A percentile compares a stretch with the other conserved stretches of the same genome.
phyloP scores from a whole-genome alignment of 2,113 vertebrate species.

The Sinosuthora webbiana region DNA sequence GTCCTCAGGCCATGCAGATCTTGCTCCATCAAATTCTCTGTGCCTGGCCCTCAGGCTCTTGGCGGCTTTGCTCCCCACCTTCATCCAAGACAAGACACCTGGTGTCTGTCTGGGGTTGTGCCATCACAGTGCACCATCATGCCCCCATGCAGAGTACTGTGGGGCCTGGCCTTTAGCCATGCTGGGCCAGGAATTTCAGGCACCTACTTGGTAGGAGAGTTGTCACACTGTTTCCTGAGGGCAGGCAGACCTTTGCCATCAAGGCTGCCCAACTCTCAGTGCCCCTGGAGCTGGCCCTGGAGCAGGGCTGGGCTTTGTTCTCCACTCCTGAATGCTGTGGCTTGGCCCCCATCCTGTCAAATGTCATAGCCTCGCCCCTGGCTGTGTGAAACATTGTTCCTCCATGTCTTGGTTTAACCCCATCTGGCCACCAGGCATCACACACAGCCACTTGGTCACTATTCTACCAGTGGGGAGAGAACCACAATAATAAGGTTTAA shows the following conservation, averaged over 20 bases:
- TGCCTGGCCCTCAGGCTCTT: accelerated
- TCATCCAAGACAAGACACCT: not conserved
- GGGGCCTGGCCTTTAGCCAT: not conserved
- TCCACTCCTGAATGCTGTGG: not conserved
- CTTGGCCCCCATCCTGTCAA: not conserved
- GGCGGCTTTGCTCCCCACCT: not conserved
- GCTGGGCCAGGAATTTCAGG: not conserved
- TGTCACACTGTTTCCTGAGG: not conserved
- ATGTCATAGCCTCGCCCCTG: accelerated
- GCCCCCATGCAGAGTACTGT: not conserved
- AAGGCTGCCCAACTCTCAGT: not conserved
- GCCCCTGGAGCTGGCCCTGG: too few relatives aligned
- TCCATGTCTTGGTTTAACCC: not conserved
- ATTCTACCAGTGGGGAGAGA: not conserved
- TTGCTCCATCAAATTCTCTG: accelerated
- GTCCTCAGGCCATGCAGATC: not conserved
- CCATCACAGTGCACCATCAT: accelerated
- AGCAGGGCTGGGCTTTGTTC: not conserved
- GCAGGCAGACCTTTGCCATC: not conserved
- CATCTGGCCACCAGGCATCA: not conserved
- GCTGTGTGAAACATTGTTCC: not conserved
- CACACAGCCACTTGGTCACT: not conserved
- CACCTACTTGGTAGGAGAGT: not conserved
- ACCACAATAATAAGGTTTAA: not conserved
- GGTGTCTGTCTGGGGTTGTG: not conserved